Conservation (phyloP, 2,113 vertebrate species). For the Halcyon malimbica region DNA sequence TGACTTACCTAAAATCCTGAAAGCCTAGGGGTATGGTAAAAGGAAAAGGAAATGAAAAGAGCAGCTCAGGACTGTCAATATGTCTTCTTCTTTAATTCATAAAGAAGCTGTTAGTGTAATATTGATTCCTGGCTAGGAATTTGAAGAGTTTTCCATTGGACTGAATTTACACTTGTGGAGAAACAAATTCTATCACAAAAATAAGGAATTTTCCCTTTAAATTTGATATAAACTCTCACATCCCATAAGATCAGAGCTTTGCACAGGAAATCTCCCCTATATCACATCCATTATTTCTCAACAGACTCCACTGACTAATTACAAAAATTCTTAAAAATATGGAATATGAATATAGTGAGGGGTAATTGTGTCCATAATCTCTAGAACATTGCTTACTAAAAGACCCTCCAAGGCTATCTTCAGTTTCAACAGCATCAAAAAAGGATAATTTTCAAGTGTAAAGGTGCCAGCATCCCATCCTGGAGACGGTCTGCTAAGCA, state of each 20-base stretch:
- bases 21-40: background rate
- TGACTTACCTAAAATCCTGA: background rate
- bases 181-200: background rate
- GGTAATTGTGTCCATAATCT: background rate
- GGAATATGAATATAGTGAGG: background rate
- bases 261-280: background rate
- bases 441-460: background rate
- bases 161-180: background rate
- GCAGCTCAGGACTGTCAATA: background rate
- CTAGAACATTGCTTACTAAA: background rate
- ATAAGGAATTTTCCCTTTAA: background rate
- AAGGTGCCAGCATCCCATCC: background rate
- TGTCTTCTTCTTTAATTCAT: background rate
- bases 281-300: background rate
- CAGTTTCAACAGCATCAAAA: background rate
- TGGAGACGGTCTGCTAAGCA: background rate
- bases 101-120: background rate
- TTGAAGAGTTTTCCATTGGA: background rate
- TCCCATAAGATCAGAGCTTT: background rate
- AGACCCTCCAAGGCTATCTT: background rate
- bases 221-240: background rate
- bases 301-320: background rate
- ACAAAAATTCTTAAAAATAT: background rate
- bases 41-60: background rate
- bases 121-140: background rate